Evolutionary conservation across 2,113 vertebrate genomes (phyloP), one percentile per base, ranked within the genome.

Genomic region (Potamarius usumacintae): DNA sequence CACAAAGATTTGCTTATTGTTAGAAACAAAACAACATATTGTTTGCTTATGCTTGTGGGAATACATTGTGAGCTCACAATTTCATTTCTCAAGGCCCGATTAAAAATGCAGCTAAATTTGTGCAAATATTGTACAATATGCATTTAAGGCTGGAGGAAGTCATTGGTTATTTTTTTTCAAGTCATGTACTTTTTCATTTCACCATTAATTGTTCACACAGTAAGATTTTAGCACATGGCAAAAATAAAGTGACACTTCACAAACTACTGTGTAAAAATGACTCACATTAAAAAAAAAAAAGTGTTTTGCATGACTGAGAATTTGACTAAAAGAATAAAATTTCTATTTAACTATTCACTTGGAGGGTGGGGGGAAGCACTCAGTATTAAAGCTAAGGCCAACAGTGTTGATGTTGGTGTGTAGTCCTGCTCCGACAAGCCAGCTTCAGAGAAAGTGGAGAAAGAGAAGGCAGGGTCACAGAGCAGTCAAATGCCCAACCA

Each of bases 21-120:
- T 90, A 84, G 92, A 92, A 91, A 93, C 93, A 92, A 34, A 82
- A 89, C 91, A 85, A 89, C 91, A 90, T 90, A 42, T 90, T 82
- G 86, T 50, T 52, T 81, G 86, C 91, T 91, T 92, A 55, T 11
- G 86, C 86, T 76, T 57, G 50, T 42, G 10, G 4, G 18, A 79
- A 15, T 42, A 30, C n/a, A 57, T 53, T 86, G 60, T 34, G 27
- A 86, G 42, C 48, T 80, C 7, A 30, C 52, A 65, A 69, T 57
- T 80, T 79, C 1, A 55, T 76, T 58, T 58, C 18, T 27, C n/a
- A 55, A 78, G 7, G 50, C 63, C 25, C 15, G 30, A 65, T 84
- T 71, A 18, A 20, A 30, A 69, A 30, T 53, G n/a, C 10, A 58
- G 18, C 27, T 17, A 42, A 42, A 84, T 42, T 42, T 67, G 62